These are phyloP conservation scores for Micrasema longulum DNA, from an alignment of 1,140 invertebrate species.

Conservation along the genomic window DNA sequence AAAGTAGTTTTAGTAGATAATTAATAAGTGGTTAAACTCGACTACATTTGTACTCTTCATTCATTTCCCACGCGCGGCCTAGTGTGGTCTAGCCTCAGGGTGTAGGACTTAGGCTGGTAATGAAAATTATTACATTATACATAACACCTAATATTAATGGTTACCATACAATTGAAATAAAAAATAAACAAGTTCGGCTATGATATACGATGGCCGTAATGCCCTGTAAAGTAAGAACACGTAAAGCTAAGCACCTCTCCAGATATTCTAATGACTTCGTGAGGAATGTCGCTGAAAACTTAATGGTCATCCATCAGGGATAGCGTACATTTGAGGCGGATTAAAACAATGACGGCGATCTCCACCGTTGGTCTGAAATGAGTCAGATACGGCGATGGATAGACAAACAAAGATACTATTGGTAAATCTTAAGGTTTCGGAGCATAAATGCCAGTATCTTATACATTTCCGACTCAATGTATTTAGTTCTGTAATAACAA, in stretches of 20 bases:
- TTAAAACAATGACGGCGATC: too few relatives aligned
- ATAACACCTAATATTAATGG: slow-evolving; percentile 33
- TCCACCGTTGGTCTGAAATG: too few relatives aligned
- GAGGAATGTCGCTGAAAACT: slow-evolving; percentile 43
- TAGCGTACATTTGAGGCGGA: background rate
- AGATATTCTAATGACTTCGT: slow-evolving; percentile 19
- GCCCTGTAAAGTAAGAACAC: slow-evolving; percentile 7
- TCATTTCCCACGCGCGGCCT: slow-evolving; percentile 2
- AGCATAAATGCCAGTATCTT: too few relatives aligned
- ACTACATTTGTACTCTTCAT: slow-evolving; percentile 50
- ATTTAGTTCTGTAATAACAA: too few relatives aligned
- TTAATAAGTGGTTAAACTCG: slow-evolving; percentile 47
- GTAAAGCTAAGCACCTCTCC: slow-evolving; percentile 9
- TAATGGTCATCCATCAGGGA: slow-evolving; percentile 28
- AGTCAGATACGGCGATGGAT: too few relatives aligned
- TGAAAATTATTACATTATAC: slow-evolving; percentile 25
- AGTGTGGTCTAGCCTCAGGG: too few relatives aligned
- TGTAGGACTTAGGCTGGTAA: slow-evolving; percentile 9
- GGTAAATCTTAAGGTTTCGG: too few relatives aligned
- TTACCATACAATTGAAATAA: background rate
- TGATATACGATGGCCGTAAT: slow-evolving; percentile 31
- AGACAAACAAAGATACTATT: too few relatives aligned
- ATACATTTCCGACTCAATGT: too few relatives aligned
- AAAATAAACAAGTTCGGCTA: background rate
- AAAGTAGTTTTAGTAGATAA: slow-evolving; percentile 47